Conservation (phyloP, 1,140 invertebrate species). For the Pentalonia nigronervosa region DNA sequence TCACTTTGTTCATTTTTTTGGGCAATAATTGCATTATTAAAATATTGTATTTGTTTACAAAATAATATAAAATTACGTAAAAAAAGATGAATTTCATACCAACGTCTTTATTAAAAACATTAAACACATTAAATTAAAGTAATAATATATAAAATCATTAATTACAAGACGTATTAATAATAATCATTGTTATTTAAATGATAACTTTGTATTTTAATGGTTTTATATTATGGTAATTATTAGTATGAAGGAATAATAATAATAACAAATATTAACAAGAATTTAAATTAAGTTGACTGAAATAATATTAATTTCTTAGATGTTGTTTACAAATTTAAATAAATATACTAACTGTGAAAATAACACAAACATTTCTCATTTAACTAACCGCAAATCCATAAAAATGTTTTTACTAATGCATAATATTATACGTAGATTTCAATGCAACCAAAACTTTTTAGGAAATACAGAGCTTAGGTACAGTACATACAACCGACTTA, state of each 20-base stretch:
- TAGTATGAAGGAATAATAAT: neutral
- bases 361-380: neutral
- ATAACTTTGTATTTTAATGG: neutral
- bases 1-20: neutral
- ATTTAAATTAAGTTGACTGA: neutral
- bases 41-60: neutral
- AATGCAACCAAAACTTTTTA: neutral
- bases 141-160: neutral
- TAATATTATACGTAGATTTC: too few relatives aligned
- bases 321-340: neutral
- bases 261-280: neutral
- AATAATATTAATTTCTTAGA: neutral
- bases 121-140: neutral
- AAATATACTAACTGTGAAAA: neutral
- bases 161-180: neutral
- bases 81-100: neutral
- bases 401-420: neutral
- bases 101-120: neutral
- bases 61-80: neutral
- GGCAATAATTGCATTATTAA: neutral
- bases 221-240: neutral
- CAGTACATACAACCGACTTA: neutral
- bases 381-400: neutral
- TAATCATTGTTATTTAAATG: neutral
- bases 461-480: neutral